Base-by-base conservation (phyloP, 2,113 vertebrate genomes). In the Dasyornis broadbenti region DNA sequence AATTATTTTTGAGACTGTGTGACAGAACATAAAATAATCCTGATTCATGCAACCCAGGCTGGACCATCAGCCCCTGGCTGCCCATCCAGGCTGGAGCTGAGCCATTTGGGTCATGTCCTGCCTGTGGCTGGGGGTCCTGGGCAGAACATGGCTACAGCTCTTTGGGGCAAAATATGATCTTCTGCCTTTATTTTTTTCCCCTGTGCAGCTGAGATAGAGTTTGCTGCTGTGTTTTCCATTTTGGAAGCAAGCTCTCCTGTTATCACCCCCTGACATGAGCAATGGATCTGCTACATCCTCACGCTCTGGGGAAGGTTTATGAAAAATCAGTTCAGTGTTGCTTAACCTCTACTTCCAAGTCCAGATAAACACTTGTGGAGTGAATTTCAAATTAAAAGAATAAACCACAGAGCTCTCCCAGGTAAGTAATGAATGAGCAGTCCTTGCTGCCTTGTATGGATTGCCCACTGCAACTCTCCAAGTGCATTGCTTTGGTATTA, bases 381-480 rank as follows among this genome's bases (percentile, higher is more conserved):
- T 0, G 13, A 78, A 66, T 94, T 85, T 35, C 65, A 88, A 61
- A 77, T 24, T 13, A 33, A 61, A 57, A 44, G 40, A 65, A 31
- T 27, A 53, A 78, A 57, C 22, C 78, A 15, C 50, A 50, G 77
- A 72, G 35, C 69, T 82, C 37, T 47, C 45, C 60, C 60, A 61
- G 57, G 37, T 50, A 22, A 88, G 19, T 47, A 61, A 70, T 1
- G 33, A 76, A 31, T 23, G 28, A 71, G 13, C 8, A 17, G 44
- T 22, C 22, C 33, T 44, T 18, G 20, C 33, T 73, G 68, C 45
- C 64, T 47, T 0, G 0, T 28, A 5, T 4, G 49, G 35, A 6
- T 59, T 69, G 49, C 30, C 23, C 27, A 3, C 5, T 52, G 70
- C 24, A 69, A 11, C 37, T 52, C n/a, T 23, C 37, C 9, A 13